Conservation (phyloP, 2,888 invertebrate species). For the Nemotelus nigrinus region DNA sequence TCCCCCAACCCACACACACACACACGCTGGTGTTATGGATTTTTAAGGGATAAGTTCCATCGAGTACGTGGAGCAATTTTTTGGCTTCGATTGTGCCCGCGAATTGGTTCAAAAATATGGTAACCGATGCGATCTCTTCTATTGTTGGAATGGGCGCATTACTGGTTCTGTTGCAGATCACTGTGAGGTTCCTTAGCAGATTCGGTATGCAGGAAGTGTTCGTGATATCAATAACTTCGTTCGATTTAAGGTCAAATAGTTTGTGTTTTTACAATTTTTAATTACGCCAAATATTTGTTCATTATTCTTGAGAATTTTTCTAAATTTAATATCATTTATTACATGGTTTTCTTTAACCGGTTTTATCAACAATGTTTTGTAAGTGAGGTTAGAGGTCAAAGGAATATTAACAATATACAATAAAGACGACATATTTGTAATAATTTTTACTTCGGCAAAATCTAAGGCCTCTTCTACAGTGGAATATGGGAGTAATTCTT, state of each 20-base stretch:
- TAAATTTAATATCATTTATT: constrained; percentile 33
- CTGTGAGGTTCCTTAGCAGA: constrained; percentile 46
- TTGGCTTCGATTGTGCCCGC: not conserved
- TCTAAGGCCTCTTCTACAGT: too few species aligned
- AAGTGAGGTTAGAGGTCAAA: too few species aligned
- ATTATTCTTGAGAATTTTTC: constrained; percentile 47
- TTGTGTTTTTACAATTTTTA: constrained; percentile 48
- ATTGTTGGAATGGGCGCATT: constrained; percentile 45
- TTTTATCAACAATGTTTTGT: too few species aligned
- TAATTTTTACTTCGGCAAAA: too few species aligned
- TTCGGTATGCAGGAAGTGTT: constrained; percentile 49
- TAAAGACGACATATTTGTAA: too few species aligned
- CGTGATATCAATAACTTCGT: constrained; percentile 45
- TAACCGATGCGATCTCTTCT: constrained; percentile 48
- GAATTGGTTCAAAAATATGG: constrained; percentile 49
- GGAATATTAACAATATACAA: too few species aligned
- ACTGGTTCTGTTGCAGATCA: constrained; percentile 46
- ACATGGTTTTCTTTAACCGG: not conserved
- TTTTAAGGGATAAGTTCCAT: too few species aligned
- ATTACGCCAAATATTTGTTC: constrained; percentile 45
- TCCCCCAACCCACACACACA: too few species aligned
- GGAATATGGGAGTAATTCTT: too few species aligned
- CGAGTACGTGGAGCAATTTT: too few species aligned
- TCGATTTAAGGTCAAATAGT: constrained; percentile 44
- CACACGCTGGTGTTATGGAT: too few species aligned